Evolutionary conservation across 1,140 invertebrate species (phyloP).

Genomic region (Aphidius gifuensis): DNA sequence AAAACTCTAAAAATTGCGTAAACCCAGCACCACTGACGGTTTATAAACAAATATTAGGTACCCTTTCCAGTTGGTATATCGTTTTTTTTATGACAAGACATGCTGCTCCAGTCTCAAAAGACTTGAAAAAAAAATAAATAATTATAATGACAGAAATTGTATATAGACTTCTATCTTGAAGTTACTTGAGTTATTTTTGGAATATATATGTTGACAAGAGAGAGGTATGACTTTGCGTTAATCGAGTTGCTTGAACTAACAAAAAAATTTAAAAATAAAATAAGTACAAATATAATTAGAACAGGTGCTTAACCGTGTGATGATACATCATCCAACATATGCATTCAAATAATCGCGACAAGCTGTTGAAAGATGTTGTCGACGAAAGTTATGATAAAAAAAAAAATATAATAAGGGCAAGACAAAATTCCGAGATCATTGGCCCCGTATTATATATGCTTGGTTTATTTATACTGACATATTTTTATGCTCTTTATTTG

Average conservation of each 20-base stretch:
- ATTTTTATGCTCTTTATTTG: conserved; percentile 31
- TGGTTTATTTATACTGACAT: conserved; percentile 34
- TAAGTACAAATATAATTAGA: conserved; percentile 2
- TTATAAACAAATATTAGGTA: no score
- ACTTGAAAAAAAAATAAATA: no score
- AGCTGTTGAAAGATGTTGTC: conserved; percentile 9
- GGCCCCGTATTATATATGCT: background rate
- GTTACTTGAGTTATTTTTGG: conserved; percentile 14
- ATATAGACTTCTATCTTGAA: background rate
- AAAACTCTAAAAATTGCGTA: no score
- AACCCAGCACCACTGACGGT: no score
- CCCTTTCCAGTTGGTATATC: no score
- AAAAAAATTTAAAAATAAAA: no score
- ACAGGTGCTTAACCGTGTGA: conserved; percentile 11
- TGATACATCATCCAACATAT: background rate
- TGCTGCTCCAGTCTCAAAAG: no score
- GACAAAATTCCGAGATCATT: no score
- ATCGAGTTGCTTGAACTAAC: background rate
- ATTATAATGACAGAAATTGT: no score
- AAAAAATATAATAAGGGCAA: background rate
- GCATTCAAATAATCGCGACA: no score
- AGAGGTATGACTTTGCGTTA: background rate
- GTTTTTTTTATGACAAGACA: no score
- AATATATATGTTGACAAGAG: background rate
- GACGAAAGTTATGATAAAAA: conserved; percentile 3